Conservation (phyloP, 2,797 vertebrate species). For the Poecilia velifera region DNA sequence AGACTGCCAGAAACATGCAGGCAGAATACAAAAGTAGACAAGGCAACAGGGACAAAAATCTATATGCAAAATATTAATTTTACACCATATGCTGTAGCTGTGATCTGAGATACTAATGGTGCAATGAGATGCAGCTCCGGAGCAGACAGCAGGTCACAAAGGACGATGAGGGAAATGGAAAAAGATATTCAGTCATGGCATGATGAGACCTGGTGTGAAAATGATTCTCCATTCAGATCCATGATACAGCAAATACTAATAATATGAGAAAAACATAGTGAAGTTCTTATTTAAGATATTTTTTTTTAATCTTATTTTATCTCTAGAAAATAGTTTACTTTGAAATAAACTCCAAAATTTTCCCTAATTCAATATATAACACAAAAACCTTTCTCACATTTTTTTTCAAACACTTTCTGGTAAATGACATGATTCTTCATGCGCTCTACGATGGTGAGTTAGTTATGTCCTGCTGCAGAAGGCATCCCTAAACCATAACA, state of each 20-base stretch:
- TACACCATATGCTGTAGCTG: background rate
- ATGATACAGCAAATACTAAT: background rate
- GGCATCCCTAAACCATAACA: too few species aligned
- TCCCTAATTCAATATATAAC: background rate
- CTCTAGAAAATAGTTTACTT: background rate
- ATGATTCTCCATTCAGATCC: background rate
- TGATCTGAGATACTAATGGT: constrained; percentile 17
- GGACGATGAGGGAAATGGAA: constrained; percentile 3
- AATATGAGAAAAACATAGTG: background rate
- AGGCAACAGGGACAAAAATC: constrained; percentile 25
- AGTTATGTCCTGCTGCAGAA: background rate
- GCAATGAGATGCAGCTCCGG: constrained; percentile 18
- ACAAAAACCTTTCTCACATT: background rate
- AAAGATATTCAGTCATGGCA: background rate
- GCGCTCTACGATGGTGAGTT: background rate
- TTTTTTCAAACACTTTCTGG: background rate
- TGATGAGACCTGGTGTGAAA: background rate
- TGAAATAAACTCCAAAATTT: background rate
- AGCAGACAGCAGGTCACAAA: constrained; percentile 8
- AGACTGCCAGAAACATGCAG: background rate
- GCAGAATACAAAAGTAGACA: background rate
- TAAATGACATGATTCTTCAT: background rate
- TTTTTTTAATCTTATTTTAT: background rate
- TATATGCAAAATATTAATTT: constrained; percentile 13
- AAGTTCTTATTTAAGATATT: background rate